These are phyloP conservation scores for Dorcus parallelipipedus DNA, from an alignment of 2,888 invertebrate genomes.

Conservation along the genomic window DNA sequence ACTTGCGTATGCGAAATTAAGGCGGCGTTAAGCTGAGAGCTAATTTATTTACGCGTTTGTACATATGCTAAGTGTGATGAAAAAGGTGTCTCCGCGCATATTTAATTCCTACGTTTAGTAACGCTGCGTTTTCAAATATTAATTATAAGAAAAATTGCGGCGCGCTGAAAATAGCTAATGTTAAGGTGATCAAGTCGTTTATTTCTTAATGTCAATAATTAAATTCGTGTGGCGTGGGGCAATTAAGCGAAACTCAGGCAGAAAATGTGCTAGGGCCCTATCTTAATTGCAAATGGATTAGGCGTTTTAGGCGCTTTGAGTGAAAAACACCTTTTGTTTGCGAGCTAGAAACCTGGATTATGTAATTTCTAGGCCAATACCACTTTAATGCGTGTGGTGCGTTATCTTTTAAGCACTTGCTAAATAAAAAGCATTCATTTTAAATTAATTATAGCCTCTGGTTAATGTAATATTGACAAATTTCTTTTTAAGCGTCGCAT, in stretches of 20 bases:
- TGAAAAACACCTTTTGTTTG: constrained; percentile 10
- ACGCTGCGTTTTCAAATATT: constrained; percentile 9
- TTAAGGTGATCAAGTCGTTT: constrained; percentile 14
- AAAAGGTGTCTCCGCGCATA: neutral
- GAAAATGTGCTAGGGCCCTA: constrained; percentile 9
- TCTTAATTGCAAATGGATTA: constrained; percentile 7
- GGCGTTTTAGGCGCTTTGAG: constrained; percentile 7
- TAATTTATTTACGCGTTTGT: neutral
- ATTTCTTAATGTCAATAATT: constrained; percentile 1
- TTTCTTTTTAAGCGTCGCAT: no score
- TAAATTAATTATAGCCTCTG: no score
- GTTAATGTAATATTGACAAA: no score
- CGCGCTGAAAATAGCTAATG: constrained; percentile 13
- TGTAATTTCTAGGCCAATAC: constrained; percentile 20
- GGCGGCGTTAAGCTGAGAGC: no score
- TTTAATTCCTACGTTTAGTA: constrained; percentile 12
- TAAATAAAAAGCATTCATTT: no score
- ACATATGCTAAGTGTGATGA: neutral
- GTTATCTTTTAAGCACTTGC: no score
- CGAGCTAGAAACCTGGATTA: constrained; percentile 18
- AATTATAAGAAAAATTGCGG: constrained; percentile 9
- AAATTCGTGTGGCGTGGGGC: neutral
- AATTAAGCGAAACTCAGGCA: neutral
- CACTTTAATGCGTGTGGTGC: neutral
- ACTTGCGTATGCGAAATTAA: neutral